A percentile compares a stretch with the other conserved stretches of the same genome.
phyloP scores from a whole-genome alignment of 2,888 invertebrate species.

The Chrysopilus asiliformis region DNA sequence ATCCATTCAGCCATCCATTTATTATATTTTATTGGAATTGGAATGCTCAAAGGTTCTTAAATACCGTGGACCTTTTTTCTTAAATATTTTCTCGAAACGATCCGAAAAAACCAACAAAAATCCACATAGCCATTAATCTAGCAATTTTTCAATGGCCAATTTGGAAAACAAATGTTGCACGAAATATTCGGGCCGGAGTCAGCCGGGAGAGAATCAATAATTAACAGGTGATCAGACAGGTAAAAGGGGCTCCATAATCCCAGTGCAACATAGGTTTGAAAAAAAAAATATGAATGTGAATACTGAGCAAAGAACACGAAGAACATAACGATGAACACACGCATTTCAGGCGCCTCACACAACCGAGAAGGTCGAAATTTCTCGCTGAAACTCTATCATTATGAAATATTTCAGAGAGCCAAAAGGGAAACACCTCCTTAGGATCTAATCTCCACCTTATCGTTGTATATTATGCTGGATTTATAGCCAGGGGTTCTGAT shows the following conservation, averaged over 20 bases:
- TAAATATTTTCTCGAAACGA: no score
- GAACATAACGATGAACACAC: conserved; percentile 8
- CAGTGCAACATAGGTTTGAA: no score
- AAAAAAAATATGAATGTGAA: no score
- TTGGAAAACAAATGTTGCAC: conserved; percentile 14
- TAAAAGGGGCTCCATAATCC: conserved; percentile 5
- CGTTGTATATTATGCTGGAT: no score
- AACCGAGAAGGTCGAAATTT: conserved; percentile 14
- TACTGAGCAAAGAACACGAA: no score
- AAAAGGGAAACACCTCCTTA: conserved; percentile 10
- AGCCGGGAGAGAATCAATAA: conserved; percentile 8
- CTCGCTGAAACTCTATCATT: conserved; percentile 14
- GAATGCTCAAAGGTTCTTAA: no score
- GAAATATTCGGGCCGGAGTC: conserved; percentile 5
- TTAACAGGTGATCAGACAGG: conserved; percentile 13
- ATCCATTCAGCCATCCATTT: no score
- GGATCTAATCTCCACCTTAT: no score
- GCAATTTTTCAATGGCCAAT: conserved; percentile 15
- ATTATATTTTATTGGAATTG: no score
- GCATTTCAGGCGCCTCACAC: conserved; percentile 7
- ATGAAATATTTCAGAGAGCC: conserved; percentile 10
- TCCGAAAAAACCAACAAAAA: no score
- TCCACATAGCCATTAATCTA: conserved; percentile 11
- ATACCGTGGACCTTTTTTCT: no score
- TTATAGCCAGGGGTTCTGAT: no score